Evolutionary conservation across 2,888 invertebrate genomes (phyloP).

Genomic region (Eristalis intricaria): DNA sequence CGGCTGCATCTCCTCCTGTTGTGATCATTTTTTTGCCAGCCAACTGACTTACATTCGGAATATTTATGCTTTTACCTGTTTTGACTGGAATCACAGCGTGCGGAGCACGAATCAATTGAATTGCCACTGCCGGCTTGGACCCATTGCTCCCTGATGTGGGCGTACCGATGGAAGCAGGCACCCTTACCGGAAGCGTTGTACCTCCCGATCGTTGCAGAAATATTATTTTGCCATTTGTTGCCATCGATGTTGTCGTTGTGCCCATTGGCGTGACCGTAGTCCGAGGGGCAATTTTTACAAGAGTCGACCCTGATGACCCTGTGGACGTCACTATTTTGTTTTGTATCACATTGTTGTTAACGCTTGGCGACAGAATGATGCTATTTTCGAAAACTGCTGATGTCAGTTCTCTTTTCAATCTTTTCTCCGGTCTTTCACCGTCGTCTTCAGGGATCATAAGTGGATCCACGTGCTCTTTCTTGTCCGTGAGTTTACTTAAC

Average conservation of each 20-base stretch:
- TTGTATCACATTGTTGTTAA: slow-evolving; percentile 49
- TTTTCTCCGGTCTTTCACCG: slow-evolving; percentile 2
- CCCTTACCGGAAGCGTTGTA: slow-evolving; percentile 55
- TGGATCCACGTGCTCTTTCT: background rate
- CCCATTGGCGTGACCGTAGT: background rate
- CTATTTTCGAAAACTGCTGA: slow-evolving; percentile 29
- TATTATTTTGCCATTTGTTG: slow-evolving; percentile 81
- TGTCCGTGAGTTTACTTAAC: background rate
- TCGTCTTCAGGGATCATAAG: slow-evolving; percentile 16
- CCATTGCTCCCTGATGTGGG: slow-evolving; percentile 46
- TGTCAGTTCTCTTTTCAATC: background rate
- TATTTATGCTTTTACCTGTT: slow-evolving; percentile 64
- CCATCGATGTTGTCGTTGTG: slow-evolving; percentile 75
- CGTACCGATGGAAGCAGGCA: slow-evolving; percentile 26
- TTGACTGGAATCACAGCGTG: slow-evolving; percentile 75
- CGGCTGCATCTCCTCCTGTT: slow-evolving; percentile 63
- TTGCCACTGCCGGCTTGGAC: slow-evolving; percentile 73
- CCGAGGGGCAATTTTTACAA: slow-evolving; percentile 55
- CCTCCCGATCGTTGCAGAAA: slow-evolving; percentile 81
- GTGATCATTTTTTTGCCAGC: slow-evolving; percentile 73
- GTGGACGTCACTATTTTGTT: slow-evolving; percentile 42
- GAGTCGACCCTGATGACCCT: slow-evolving; percentile 13
- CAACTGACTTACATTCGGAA: slow-evolving; percentile 60
- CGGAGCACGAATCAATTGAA: slow-evolving; percentile 76
- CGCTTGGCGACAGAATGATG: slow-evolving; percentile 13